Evolutionary conservation across 2,113 vertebrate species (phyloP).

Genomic region (Megaceryle torquata): DNA sequence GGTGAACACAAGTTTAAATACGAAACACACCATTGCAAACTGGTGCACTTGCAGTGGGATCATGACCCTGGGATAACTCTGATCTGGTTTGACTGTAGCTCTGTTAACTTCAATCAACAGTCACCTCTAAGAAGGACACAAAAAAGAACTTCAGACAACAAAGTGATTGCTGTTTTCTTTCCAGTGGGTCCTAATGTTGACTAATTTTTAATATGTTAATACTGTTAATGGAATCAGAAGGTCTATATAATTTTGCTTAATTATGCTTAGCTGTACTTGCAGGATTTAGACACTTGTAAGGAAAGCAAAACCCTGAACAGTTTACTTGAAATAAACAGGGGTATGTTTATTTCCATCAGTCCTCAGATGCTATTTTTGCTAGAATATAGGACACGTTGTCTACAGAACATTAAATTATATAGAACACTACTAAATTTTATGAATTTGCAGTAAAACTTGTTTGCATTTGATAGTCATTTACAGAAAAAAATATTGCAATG

Average conservation of each 20-base stretch:
- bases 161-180: neutral
- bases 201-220: neutral
- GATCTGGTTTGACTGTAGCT: neutral
- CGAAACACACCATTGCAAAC: neutral
- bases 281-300: neutral
- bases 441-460: neutral
- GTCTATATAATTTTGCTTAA: neutral
- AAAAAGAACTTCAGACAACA: neutral
- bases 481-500: neutral
- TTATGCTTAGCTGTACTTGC: neutral
- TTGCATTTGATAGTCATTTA: neutral
- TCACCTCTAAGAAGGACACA: neutral
- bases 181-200: neutral
- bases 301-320: neutral
- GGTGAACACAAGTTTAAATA: neutral
- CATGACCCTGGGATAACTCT: neutral
- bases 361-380: neutral
- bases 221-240: neutral
- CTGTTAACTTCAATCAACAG: conserved; percentile 6
- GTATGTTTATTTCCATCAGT: neutral
- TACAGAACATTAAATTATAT: neutral
- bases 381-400: neutral
- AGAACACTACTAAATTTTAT: neutral
- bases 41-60: neutral
- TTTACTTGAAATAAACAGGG: neutral